Percentiles rank a stretch among this genome's conserved stretches.
These are phyloP conservation scores for Tolmerus cingulatus DNA, from an alignment of 2,888 invertebrate genomes.

Conservation along the genomic window DNA sequence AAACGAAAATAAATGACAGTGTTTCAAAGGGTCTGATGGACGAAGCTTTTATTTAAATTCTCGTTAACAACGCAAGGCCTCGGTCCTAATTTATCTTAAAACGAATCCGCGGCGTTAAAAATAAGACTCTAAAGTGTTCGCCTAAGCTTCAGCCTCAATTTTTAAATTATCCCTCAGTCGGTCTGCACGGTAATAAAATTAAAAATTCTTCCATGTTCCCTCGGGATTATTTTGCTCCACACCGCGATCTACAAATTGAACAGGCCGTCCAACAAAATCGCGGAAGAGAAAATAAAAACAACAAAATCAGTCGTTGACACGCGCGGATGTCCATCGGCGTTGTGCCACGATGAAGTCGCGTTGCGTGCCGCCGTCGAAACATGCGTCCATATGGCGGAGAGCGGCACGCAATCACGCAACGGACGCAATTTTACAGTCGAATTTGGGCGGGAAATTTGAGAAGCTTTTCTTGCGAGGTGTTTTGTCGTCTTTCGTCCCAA, in stretches of 20 bases:
- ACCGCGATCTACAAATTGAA: not conserved
- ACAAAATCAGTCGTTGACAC: not conserved
- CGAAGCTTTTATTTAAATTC: not conserved
- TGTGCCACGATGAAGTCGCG: not conserved
- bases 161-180: not conserved
- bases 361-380: not conserved
- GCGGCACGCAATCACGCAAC: not conserved
- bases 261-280: not conserved
- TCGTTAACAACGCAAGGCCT: not conserved
- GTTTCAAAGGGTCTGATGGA: not conserved
- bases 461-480: not conserved
- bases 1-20: not conserved
- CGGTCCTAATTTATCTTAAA: not conserved
- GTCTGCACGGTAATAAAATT: not conserved
- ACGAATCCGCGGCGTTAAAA: not conserved
- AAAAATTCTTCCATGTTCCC: not conserved
- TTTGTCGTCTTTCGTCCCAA: not conserved
- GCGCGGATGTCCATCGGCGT: not conserved
- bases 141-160: not conserved
- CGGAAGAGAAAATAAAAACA: not conserved
- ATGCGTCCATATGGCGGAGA: not conserved
- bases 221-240: not conserved
- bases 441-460: constrained; percentile 35
- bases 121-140: not conserved
- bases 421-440: not conserved